Percentiles rank a stretch among this genome's conserved stretches.
These are phyloP conservation scores for Cheilosia urbana DNA, from an alignment of 2,888 invertebrate species.

Conservation along the genomic window DNA sequence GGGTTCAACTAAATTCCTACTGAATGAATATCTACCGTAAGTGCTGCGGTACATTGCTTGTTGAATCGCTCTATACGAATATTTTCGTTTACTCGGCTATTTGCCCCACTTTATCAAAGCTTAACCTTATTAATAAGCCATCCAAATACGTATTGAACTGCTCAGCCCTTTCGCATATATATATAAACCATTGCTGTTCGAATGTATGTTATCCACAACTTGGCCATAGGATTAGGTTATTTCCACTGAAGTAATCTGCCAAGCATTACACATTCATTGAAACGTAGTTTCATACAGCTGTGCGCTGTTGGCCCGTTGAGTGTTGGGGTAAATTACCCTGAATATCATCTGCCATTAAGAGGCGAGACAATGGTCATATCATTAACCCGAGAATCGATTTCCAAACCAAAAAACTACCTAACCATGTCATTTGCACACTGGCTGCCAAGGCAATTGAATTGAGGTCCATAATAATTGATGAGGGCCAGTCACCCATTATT, in stretches of 20 bases:
- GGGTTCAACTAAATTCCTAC: too few species aligned
- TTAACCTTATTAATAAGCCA: slow-evolving; percentile 67
- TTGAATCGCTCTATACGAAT: slow-evolving; percentile 9
- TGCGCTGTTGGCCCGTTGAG: slow-evolving; percentile 24
- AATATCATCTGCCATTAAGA: slow-evolving; percentile 67
- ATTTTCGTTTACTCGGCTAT: slow-evolving; percentile 59
- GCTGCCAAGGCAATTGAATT: slow-evolving; percentile 70
- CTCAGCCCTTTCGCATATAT: slow-evolving; percentile 22
- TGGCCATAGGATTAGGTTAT: slow-evolving; percentile 53
- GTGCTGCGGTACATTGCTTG: not conserved
- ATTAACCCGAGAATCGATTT: slow-evolving; percentile 74
- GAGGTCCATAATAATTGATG: slow-evolving; percentile 68
- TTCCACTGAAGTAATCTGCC: slow-evolving; percentile 53
- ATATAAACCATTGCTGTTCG: not conserved
- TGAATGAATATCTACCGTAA: slow-evolving; percentile 7
- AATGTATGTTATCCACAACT: slow-evolving; percentile 48
- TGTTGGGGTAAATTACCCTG: slow-evolving; percentile 56
- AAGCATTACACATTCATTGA: slow-evolving; percentile 64
- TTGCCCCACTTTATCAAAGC: slow-evolving; percentile 33
- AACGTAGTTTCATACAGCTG: slow-evolving; percentile 47
- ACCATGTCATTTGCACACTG: slow-evolving; percentile 73
- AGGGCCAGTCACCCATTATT: slow-evolving; percentile 49
- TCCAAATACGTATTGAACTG: slow-evolving; percentile 27
- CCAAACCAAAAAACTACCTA: slow-evolving; percentile 71
- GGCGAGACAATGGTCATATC: slow-evolving; percentile 75